phyloP scores from a whole-genome alignment of 30 jellyfish, hydroid and myxozoan species.

The Chironex yamaguchii region DNA sequence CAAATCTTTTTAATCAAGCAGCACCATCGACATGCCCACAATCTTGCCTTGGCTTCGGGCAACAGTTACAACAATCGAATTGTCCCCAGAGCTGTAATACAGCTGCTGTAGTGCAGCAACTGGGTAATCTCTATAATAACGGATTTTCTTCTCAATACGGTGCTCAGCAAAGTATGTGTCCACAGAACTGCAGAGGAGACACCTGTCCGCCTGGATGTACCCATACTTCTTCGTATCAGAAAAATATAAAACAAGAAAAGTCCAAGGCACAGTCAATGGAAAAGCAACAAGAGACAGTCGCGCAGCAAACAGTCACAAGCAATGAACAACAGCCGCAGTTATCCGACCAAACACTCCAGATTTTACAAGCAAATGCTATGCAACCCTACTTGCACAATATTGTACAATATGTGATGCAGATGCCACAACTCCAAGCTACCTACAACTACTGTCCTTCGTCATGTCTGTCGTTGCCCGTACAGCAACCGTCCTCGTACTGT shows the following conservation, averaged over 20 bases:
- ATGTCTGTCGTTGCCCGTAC: neutral
- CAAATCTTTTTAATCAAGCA: neutral
- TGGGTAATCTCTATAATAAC: neutral
- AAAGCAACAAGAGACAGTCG: neutral
- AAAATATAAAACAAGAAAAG: neutral
- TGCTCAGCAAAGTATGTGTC: slow-evolving; percentile 52
- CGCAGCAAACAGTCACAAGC: neutral
- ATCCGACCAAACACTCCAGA: neutral
- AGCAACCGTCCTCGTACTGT: neutral
- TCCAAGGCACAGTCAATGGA: neutral
- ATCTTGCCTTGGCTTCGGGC: neutral
- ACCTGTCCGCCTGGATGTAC: slow-evolving; percentile 92
- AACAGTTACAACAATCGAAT: neutral
- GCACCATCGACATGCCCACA: slow-evolving; percentile 28
- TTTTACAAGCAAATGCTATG: neutral
- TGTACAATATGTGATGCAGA: neutral
- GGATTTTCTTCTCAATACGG: neutral
- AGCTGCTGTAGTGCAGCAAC: neutral
- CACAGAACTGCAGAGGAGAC: slow-evolving; percentile 78
- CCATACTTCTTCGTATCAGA: slow-evolving; percentile 19
- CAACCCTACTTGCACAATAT: neutral
- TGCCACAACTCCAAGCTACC: neutral
- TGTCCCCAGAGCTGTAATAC: slow-evolving; percentile 74
- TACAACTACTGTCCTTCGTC: neutral
- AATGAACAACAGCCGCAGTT: neutral